Conservation (phyloP, 2,888 invertebrate species). For the Julus scandinavius region DNA sequence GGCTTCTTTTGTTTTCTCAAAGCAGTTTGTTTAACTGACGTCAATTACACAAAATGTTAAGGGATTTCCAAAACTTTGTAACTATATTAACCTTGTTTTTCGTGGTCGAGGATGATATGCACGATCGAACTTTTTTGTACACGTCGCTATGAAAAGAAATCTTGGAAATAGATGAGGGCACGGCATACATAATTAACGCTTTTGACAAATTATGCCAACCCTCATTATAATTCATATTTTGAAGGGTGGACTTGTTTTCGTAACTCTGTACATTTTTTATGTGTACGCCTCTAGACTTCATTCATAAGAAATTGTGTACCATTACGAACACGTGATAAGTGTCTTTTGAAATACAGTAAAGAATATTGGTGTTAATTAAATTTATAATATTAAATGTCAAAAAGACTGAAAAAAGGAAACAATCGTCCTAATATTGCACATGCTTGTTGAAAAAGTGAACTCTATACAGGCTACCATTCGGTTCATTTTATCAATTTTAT, state of each 20-base stretch:
- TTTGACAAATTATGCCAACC: background rate
- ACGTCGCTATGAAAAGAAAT: background rate
- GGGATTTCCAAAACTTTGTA: background rate
- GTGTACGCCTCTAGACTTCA: background rate
- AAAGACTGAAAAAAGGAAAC: too few species aligned
- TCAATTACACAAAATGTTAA: background rate
- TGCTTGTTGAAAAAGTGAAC: too few species aligned
- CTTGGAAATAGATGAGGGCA: background rate
- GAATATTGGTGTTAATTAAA: too few species aligned
- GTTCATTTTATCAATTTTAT: too few species aligned
- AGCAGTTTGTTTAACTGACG: background rate
- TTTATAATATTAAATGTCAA: too few species aligned
- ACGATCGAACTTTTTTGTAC: background rate
- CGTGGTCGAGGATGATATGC: slow-evolving; percentile 14
- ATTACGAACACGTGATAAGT: background rate
- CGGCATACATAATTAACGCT: background rate
- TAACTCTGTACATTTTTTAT: background rate
- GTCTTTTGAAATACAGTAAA: background rate
- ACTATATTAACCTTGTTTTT: background rate
- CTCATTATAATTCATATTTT: background rate
- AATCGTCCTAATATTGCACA: too few species aligned
- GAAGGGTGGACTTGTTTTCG: background rate
- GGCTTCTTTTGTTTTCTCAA: slow-evolving; percentile 28
- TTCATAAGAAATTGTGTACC: background rate
- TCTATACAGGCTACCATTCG: too few species aligned